Conservation (phyloP, 2,888 invertebrate genomes). For the Oxystoma pomonae region DNA sequence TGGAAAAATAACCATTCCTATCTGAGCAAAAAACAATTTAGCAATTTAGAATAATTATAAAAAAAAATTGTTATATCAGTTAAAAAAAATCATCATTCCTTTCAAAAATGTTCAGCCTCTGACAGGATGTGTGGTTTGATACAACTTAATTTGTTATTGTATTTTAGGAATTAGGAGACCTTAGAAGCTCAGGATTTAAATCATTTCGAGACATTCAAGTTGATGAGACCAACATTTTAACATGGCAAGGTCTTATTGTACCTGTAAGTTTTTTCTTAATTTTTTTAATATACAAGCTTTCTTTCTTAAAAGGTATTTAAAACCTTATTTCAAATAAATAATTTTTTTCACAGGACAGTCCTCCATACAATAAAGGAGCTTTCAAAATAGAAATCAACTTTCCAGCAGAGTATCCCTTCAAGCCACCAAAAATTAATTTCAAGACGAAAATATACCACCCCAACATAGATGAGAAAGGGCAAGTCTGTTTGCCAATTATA, state of each 20-base stretch:
- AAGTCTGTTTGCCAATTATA: slow-evolving; percentile 96
- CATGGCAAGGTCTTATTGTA: slow-evolving; percentile 95
- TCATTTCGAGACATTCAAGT: slow-evolving; percentile 93
- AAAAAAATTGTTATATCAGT: too few species aligned
- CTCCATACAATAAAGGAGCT: slow-evolving; percentile 98
- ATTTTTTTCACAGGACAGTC: slow-evolving; percentile 71
- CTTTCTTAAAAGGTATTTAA: too few species aligned
- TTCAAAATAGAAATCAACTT: slow-evolving; percentile 98
- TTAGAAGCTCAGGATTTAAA: slow-evolving; percentile 78
- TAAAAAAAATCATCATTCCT: too few species aligned
- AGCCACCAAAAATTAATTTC: slow-evolving; percentile 98
- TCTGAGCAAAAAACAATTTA: too few species aligned
- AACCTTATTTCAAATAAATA: slow-evolving; percentile 2
- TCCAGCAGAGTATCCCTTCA: slow-evolving; percentile 99
- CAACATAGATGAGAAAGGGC: slow-evolving; percentile 98
- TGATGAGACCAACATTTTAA: slow-evolving; percentile 91
- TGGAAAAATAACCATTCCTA: too few species aligned
- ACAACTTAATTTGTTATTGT: background rate
- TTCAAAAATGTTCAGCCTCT: too few species aligned
- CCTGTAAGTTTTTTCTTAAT: slow-evolving; percentile 64
- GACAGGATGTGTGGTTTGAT: too few species aligned
- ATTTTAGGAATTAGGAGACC: slow-evolving; percentile 88
- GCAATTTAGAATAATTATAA: too few species aligned
- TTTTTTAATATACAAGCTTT: background rate
- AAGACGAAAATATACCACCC: slow-evolving; percentile 99